A percentile compares a stretch with the other conserved stretches of the same genome.
Evolutionary conservation across 23 tunicate genomes (phyloP).

Genomic region (Trididemnum nubilum): DNA sequence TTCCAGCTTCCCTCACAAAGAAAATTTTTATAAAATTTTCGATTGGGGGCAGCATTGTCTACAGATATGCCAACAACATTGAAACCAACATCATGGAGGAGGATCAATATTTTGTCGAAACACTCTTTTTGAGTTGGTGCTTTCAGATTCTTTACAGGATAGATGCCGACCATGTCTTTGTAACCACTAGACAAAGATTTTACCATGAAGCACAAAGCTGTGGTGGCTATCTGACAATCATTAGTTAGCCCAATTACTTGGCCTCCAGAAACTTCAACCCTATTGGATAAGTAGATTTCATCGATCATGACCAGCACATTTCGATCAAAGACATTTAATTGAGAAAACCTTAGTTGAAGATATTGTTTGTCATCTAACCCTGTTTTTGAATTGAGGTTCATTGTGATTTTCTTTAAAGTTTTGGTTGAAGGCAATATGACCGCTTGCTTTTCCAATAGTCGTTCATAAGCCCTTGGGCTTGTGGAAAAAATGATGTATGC

Average conservation of each 20-base stretch:
- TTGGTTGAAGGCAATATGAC: constrained; percentile 22
- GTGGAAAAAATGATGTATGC: constrained; percentile 20
- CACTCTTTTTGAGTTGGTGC: constrained; percentile 23
- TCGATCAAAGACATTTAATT: constrained; percentile 25
- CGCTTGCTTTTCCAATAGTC: constrained; percentile 22
- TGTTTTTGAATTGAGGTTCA: constrained; percentile 11
- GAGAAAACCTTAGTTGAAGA: constrained; percentile 11
- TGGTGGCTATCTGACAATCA: neutral
- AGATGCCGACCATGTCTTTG: constrained; percentile 26
- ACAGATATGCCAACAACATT: constrained; percentile 17
- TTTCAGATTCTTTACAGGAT: constrained; percentile 12
- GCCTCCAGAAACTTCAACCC: constrained; percentile 9
- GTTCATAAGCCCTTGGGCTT: constrained; percentile 22
- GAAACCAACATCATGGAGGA: constrained; percentile 9
- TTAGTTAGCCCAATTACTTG: constrained; percentile 13
- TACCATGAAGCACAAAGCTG: neutral
- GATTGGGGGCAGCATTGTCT: constrained; percentile 20
- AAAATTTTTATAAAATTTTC: constrained; percentile 22
- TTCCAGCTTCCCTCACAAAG: constrained; percentile 28
- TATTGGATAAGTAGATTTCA: constrained; percentile 23
- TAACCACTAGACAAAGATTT: constrained; percentile 4
- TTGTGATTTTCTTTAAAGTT: constrained; percentile 25
- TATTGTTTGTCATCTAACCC: constrained; percentile 16
- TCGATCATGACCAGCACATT: constrained; percentile 14
- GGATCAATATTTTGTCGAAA: constrained; percentile 16